phyloP scores from a whole-genome alignment of 2,113 vertebrate genomes.

The Fulmarus glacialis region DNA sequence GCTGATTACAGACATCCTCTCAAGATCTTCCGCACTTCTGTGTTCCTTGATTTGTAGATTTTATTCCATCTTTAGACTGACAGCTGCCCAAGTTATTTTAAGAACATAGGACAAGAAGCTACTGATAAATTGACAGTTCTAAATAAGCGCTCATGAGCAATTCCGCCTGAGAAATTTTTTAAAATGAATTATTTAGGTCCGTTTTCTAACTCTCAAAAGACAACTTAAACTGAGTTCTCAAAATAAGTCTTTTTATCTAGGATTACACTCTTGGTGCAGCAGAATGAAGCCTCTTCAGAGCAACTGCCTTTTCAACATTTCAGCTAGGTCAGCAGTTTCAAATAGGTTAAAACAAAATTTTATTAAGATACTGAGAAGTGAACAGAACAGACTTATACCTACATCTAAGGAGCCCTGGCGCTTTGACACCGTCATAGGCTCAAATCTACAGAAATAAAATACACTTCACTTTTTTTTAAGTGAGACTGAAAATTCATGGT shows the following conservation, averaged over 20 bases:
- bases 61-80: not conserved
- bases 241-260: not conserved
- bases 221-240: not conserved
- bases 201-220: not conserved
- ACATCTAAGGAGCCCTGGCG: not conserved
- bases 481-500: not conserved
- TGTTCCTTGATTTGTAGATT: too few species aligned
- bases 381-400: not conserved
- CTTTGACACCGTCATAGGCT: not conserved
- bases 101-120: not conserved
- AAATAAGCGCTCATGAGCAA: not conserved
- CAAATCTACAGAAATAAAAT: not conserved
- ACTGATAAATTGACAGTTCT: not conserved
- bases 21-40: not conserved
- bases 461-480: not conserved
- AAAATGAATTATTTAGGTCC: not conserved
- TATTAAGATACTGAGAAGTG: not conserved
- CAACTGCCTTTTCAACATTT: not conserved
- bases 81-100: not conserved
- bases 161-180: not conserved
- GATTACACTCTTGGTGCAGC: not conserved
- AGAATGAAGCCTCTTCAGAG: not conserved
- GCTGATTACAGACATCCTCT: not conserved
- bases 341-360: not conserved
- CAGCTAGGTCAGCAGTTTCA: not conserved